These are phyloP conservation scores for Ia io DNA, from an alignment of 2,113 vertebrate species.

Conservation along the genomic window DNA sequence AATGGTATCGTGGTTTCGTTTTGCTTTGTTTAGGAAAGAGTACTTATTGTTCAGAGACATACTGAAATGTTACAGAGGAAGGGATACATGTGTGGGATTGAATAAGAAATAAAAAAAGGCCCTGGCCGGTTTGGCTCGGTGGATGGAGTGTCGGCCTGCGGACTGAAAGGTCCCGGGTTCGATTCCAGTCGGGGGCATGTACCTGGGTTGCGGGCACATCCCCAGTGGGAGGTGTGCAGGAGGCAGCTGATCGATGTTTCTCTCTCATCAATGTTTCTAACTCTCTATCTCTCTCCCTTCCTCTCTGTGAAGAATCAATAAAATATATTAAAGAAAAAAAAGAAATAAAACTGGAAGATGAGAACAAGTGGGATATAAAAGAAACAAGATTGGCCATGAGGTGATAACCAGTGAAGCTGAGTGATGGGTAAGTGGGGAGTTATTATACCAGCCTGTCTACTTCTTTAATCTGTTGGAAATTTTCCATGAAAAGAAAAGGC, in stretches of 20 bases:
- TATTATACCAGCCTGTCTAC: background rate
- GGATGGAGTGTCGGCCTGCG: too few relatives aligned
- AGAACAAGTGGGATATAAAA: background rate
- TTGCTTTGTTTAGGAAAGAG: background rate
- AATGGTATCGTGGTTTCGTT: background rate
- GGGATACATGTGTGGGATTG: background rate
- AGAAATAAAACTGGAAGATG: background rate
- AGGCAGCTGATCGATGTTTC: too few relatives aligned
- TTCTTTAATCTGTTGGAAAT: background rate
- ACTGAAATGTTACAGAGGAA: background rate
- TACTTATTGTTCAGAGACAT: background rate
- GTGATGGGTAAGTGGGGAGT: background rate
- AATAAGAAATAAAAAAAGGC: background rate
- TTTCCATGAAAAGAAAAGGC: conserved; percentile 18
- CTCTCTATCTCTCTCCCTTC: too few relatives aligned
- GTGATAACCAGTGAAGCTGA: background rate
- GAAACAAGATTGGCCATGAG: background rate
- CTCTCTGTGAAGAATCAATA: too few relatives aligned
- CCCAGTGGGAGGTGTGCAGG: too few relatives aligned
- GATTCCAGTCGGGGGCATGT: too few relatives aligned
- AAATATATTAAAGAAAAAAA: background rate
- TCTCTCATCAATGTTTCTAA: too few relatives aligned
- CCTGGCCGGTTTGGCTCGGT: too few relatives aligned
- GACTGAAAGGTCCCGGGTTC: too few relatives aligned
- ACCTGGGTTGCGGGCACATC: too few relatives aligned